Percentiles rank a stretch among this genome's conserved stretches.
Evolutionary conservation across 2,113 vertebrate genomes (phyloP).

Genomic region (Oenanthe oenanthe): DNA sequence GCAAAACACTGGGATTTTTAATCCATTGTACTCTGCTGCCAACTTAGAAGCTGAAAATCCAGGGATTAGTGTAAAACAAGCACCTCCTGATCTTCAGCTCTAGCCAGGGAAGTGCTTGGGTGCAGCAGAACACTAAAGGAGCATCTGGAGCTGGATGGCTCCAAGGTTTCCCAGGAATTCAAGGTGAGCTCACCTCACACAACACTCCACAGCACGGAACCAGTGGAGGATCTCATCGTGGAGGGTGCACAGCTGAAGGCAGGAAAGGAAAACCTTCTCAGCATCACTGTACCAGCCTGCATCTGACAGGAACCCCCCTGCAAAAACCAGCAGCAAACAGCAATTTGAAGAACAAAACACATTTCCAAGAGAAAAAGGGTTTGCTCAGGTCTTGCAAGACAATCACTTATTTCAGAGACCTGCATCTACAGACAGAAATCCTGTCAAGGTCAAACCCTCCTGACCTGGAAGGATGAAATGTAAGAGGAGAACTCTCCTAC

Average conservation of each 20-base stretch:
- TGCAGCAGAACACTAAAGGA: neutral
- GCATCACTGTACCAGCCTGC: slow-evolving; percentile 99
- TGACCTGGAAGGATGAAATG: neutral
- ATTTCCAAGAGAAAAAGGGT: neutral
- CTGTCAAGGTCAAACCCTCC: neutral
- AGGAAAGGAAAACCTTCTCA: slow-evolving; percentile 97
- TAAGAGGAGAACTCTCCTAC: neutral
- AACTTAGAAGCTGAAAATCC: neutral
- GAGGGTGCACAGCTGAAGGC: slow-evolving; percentile 94
- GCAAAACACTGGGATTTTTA: neutral
- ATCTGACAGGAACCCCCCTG: slow-evolving; percentile 96
- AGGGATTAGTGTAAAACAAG: neutral
- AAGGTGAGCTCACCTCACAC: slow-evolving; percentile 86
- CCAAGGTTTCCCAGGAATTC: neutral
- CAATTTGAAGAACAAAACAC: neutral
- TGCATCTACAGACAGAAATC: neutral
- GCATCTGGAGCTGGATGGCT: neutral
- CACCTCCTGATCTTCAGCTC: neutral
- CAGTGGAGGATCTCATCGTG: slow-evolving; percentile 96
- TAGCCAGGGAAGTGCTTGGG: neutral
- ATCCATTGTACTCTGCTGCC: neutral
- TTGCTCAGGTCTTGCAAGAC: neutral
- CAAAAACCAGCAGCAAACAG: neutral
- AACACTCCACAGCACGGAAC: slow-evolving; percentile 95
- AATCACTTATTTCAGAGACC: neutral